Evolutionary conservation across 1,140 invertebrate genomes (phyloP), one percentile per base, ranked within the genome.

Genomic region (Drosophila yakuba): DNA sequence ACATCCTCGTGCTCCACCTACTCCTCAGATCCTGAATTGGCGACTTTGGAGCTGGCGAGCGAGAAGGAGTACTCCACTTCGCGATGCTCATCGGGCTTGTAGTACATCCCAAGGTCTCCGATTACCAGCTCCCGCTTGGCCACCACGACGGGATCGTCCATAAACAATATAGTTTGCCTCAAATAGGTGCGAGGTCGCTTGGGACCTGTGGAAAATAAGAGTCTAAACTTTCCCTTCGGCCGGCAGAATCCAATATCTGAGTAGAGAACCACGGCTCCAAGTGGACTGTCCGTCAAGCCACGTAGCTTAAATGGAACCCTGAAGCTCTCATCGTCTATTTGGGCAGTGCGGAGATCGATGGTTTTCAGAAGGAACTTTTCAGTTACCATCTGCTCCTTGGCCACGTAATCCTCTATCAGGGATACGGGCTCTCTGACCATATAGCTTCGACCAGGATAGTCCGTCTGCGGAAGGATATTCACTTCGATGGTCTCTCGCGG

Each of bases 161-260:
- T 36, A 4, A 59, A 50, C 3, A 84, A 4, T 0, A 81, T 2
- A 7, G 73, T 77, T 43, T 85, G 77, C 32, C 44, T 62, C 14
- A 81, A 25, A 55, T 80, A 58, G 1, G 73, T 85, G 15, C 39
- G 55, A 7, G 61, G 66, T 1, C 41, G 3, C 4, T 43, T 48
- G 1, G 81, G 81, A 2, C 66, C 25, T 6, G 50, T 80, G 7
- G 73, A 77, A 8, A 81, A 85, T 1, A 84, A 2, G n/a, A 17
- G 55, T 1, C 56, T 43, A 7, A 41, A 0, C 7, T 11, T 43
- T 10, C 47, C 45, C 2, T 25, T 38, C 41, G 47, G 58, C 3
- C 48, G 47, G 8, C 35, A 39, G 11, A 57, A 60, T 6, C 47
- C 45, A 2, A 83, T 36, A 8, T 84, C 81, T 25, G 50, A 51